phyloP scores from a whole-genome alignment of 2,888 invertebrate genomes.

The Chromoteleia sp. region DNA sequence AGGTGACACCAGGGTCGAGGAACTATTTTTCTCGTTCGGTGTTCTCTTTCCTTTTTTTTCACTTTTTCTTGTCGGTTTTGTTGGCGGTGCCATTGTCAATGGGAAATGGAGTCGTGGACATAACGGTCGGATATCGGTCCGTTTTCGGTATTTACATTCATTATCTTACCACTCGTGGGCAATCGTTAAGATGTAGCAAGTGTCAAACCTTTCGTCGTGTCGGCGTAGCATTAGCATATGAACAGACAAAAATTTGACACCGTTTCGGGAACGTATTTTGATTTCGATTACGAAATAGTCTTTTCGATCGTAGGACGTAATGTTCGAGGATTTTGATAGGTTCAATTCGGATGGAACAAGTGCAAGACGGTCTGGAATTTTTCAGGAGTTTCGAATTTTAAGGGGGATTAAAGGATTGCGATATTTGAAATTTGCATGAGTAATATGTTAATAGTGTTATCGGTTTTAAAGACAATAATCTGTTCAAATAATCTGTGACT shows the following conservation, averaged over 20 bases:
- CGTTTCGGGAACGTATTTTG: slow-evolving; percentile 24
- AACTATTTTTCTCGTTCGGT: slow-evolving; percentile 50
- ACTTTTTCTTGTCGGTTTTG: background rate
- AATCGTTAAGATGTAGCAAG: slow-evolving; percentile 21
- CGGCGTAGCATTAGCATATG: slow-evolving; percentile 33
- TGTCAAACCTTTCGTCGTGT: slow-evolving; percentile 49
- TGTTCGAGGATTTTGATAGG: no score
- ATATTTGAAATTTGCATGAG: no score
- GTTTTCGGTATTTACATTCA: slow-evolving; percentile 58
- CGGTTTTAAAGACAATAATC: no score
- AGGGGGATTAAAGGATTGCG: no score
- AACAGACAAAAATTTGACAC: slow-evolving; percentile 44
- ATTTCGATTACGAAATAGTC: slow-evolving; percentile 22
- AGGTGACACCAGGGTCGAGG: slow-evolving; percentile 63
- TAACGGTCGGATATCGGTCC: slow-evolving; percentile 60
- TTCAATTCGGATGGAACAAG: no score
- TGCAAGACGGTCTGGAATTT: no score
- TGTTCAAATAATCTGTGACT: no score
- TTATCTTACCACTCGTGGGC: slow-evolving; percentile 28
- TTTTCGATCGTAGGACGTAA: no score
- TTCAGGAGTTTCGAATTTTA: no score
- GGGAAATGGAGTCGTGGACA: slow-evolving; percentile 58
- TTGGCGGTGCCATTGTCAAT: slow-evolving; percentile 41
- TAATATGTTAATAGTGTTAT: no score
- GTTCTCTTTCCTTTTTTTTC: slow-evolving; percentile 1